A percentile compares a stretch with the other conserved stretches of the same genome.
Conservation (phyloP, 2,888 invertebrate species). For the Apodemia duryi region DNA sequence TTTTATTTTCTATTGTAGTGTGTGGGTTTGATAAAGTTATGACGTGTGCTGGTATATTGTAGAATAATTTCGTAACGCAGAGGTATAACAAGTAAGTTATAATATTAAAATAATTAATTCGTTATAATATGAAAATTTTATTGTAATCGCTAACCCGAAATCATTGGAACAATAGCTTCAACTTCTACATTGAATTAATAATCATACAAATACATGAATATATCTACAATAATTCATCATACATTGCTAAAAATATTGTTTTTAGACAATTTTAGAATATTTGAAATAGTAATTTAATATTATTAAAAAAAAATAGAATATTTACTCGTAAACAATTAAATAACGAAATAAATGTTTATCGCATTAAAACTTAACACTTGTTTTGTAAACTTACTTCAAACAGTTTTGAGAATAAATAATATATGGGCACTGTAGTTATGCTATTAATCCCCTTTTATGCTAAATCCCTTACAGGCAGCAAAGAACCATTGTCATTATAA, state of each 20-base stretch:
- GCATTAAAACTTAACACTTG: background rate
- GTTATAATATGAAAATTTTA: constrained; percentile 9
- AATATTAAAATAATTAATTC: constrained; percentile 12
- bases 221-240: background rate
- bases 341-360: background rate
- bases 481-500: too few species aligned
- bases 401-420: too few species aligned
- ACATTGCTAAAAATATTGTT: background rate
- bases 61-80: constrained; percentile 26
- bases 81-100: constrained; percentile 29
- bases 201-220: background rate
- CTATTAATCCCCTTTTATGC: too few species aligned
- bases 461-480: too few species aligned
- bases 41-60: constrained; percentile 42
- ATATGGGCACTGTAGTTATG: too few species aligned
- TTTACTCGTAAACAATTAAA: background rate
- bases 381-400: too few species aligned
- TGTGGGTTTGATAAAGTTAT: constrained; percentile 39
- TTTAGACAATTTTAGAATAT: background rate
- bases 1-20: constrained; percentile 36
- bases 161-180: background rate
- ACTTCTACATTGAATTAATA: background rate
- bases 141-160: background rate
- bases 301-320: background rate
- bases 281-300: background rate